A percentile compares a stretch with the other conserved stretches of the same genome.
These are phyloP conservation scores for Catamblyrhynchus diadema DNA, from an alignment of 2,797 vertebrate species.

Conservation along the genomic window DNA sequence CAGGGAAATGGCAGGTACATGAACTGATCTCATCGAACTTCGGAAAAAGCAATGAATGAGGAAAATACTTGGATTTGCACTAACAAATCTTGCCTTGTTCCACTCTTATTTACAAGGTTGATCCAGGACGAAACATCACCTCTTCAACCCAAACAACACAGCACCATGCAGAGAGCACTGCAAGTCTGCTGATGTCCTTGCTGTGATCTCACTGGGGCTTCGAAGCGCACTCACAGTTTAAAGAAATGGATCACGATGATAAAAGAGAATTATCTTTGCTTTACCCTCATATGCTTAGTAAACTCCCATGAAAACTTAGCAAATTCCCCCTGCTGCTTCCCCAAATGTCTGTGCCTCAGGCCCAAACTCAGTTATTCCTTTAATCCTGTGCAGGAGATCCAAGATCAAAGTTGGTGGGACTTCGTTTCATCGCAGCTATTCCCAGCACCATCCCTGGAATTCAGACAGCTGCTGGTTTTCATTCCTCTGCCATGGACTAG, in stretches of 20 bases:
- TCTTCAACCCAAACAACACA: not conserved
- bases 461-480: constrained; percentile 43
- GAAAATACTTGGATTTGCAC: not conserved
- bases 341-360: constrained; percentile 20
- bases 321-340: not conserved
- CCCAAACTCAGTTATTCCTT: constrained; percentile 21
- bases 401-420: constrained; percentile 52
- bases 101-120: not conserved
- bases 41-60: not conserved
- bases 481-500: constrained; percentile 13
- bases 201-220: not conserved
- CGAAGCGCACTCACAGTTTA: not conserved
- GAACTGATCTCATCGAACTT: not conserved
- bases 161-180: not conserved
- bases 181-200: not conserved
- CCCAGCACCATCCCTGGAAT: constrained; percentile 42
- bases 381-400: constrained; percentile 10
- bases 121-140: not conserved
- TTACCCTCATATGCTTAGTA: not conserved
- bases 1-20: not conserved
- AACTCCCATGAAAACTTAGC: not conserved
- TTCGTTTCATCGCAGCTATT: not conserved
- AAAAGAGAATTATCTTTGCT: not conserved
- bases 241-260: not conserved
- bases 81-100: not conserved